These are phyloP conservation scores for Halichoerus grypus DNA, from an alignment of 2,113 vertebrate genomes.

Conservation along the genomic window DNA sequence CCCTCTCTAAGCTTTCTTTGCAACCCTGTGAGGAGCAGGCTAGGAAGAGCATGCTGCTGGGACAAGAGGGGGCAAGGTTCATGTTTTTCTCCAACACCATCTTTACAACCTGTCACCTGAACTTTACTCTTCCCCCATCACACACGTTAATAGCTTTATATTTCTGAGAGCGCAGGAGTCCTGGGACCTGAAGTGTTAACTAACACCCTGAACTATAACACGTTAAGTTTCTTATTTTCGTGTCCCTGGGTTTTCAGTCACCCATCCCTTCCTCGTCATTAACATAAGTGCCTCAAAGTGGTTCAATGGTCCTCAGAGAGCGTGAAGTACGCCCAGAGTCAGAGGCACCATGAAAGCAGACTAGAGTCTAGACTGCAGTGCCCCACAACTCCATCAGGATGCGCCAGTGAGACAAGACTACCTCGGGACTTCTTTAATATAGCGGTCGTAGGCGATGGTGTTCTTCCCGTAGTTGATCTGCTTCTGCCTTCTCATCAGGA, in stretches of 20 bases:
- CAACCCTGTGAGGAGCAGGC: too few species aligned
- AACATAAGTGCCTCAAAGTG: neutral
- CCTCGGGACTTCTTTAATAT: slow-evolving; percentile 95
- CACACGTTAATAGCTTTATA: neutral
- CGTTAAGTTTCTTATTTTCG: neutral
- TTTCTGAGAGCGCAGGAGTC: neutral
- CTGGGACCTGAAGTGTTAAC: neutral
- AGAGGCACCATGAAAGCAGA: too few species aligned
- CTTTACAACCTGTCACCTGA: neutral
- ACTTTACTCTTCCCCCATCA: neutral
- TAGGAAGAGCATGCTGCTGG: neutral
- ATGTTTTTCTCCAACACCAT: neutral
- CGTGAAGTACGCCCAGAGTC: neutral
- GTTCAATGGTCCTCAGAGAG: neutral
- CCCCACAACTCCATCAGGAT: too few species aligned
- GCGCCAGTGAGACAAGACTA: slow-evolving; percentile 77
- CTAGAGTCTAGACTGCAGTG: neutral
- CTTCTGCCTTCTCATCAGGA: slow-evolving; percentile 96
- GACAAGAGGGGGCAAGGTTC: fast-evolving
- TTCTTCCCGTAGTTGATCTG: slow-evolving; percentile 99
- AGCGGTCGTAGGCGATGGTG: slow-evolving; percentile 96
- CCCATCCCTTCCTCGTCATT: neutral
- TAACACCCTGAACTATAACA: neutral
- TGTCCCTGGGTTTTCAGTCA: neutral
- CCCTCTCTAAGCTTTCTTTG: neutral